Evolutionary conservation across 2,797 vertebrate genomes (phyloP).

Genomic region (Cyprinella venusta): DNA sequence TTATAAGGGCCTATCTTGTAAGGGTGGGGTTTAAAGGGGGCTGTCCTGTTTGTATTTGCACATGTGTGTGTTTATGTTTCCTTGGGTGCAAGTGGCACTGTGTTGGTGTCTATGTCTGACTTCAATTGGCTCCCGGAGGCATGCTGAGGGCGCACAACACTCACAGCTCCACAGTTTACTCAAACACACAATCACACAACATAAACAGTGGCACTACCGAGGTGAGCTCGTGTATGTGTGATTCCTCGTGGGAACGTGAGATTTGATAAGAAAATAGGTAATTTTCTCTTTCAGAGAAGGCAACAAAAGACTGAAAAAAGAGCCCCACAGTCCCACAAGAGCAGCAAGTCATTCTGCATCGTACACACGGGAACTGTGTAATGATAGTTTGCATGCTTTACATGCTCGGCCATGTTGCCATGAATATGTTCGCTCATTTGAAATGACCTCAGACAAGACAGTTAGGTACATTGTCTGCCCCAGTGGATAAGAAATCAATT

Average conservation of each 20-base stretch:
- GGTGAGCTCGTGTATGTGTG: background rate
- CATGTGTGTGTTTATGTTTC: constrained; percentile 44
- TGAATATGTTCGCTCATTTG: constrained; percentile 16
- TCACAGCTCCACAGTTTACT: constrained; percentile 41
- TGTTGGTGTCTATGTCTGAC: constrained; percentile 34
- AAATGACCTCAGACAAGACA: constrained; percentile 43
- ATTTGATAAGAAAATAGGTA: constrained; percentile 33
- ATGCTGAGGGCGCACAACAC: constrained; percentile 17
- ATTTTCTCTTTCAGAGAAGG: constrained; percentile 5
- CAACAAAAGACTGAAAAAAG: constrained; percentile 23
- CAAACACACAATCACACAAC: constrained; percentile 22
- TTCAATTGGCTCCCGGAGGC: constrained; percentile 21
- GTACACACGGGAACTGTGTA: constrained; percentile 40
- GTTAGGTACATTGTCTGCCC: constrained; percentile 47
- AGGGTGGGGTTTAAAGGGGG: constrained; percentile 28
- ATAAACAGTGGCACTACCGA: constrained; percentile 17
- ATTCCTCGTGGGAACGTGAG: background rate
- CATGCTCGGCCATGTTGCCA: constrained; percentile 28
- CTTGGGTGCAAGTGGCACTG: constrained; percentile 29
- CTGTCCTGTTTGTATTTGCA: constrained; percentile 17
- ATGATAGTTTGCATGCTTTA: constrained; percentile 44
- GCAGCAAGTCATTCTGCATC: constrained; percentile 8
- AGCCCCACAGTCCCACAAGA: constrained; percentile 4
- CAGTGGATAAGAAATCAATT: constrained; percentile 30
- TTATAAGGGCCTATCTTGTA: constrained; percentile 39